Evolutionary conservation across 2,797 vertebrate genomes (phyloP).

Genomic region (Premnoplex brunnescens): DNA sequence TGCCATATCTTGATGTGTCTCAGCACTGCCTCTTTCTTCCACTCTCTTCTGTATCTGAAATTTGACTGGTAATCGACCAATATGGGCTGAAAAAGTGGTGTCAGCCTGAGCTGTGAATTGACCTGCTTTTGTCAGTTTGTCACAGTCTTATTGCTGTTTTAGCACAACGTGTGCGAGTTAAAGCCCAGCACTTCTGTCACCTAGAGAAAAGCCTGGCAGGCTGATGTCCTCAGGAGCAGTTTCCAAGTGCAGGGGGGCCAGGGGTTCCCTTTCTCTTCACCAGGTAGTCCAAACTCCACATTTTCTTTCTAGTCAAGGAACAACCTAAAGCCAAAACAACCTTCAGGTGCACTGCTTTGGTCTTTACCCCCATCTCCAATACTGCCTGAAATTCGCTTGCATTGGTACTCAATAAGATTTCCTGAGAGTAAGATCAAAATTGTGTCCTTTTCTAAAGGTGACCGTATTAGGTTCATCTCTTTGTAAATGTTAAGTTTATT

Average conservation of each 20-base stretch:
- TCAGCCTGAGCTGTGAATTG: constrained; percentile 53
- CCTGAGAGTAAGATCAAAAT: neutral
- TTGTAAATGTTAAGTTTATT: neutral
- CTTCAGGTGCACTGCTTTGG: neutral
- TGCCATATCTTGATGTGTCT: neutral
- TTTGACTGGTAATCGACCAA: constrained; percentile 42
- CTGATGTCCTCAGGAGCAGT: neutral
- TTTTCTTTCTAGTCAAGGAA: neutral
- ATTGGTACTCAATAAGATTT: neutral
- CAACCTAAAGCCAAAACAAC: neutral
- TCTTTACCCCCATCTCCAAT: neutral
- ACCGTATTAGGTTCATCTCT: neutral
- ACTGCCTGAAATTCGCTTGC: neutral
- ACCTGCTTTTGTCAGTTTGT: constrained; percentile 55
- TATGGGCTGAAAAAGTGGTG: constrained; percentile 37
- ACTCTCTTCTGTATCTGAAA: neutral
- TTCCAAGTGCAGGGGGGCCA: neutral
- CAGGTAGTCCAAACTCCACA: neutral
- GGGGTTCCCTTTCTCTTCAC: neutral
- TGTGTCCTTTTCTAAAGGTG: neutral
- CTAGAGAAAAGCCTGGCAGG: neutral
- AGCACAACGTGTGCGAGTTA: neutral
- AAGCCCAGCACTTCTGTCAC: neutral
- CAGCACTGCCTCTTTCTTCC: neutral
- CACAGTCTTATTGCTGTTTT: constrained; percentile 53